Evolutionary conservation across 2,113 vertebrate genomes (phyloP), one percentile per base, ranked within the genome.

Genomic region (Oncorhynchus gorbuscha): DNA sequence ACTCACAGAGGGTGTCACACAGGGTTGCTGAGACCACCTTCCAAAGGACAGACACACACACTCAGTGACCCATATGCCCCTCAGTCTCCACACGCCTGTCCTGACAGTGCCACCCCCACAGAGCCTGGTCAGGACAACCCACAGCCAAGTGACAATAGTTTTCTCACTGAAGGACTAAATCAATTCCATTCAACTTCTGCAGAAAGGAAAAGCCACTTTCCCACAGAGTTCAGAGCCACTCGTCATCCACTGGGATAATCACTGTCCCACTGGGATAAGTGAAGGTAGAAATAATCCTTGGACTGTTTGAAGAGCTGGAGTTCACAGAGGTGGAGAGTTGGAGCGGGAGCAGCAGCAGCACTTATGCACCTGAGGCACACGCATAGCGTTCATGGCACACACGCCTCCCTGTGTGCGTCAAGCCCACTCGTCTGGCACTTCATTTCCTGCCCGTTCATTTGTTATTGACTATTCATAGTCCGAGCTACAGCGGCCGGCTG

Each of bases 21-120:
- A 83, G 76, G 87, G 89, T 85, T 82, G 86, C 79, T 49, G 89
- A 76, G 89, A 91, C 85, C 93, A 94, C 93, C 96, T 97, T 83
- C 81, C 84, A 92, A 76, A 76, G 87, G 61, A 85, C 24, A 92
- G 12, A 35, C 35, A 35, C 35, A 78, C 7, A 55, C 51, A 55
- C 51, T 9, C 39, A 20, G 35, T 70, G 20, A 70, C 69, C 39
- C 45, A 49, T 48, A 3, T 11, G 35, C 45, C 69, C 45, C 12
- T 48, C 14, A 24, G 35, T n/a, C 32, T 35, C 32, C 7, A 39
- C 32, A 32, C 67, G 20, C 14, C 32, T 14, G 26, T 30, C 67
- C 18, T 18, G 18, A 20, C 16, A 9, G 8, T 35, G 16, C 30
- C 14, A 28, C 67, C 24, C 26, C 3, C 62, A 64, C 55, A 45